Base-by-base conservation (phyloP, 2,797 vertebrate genomes). In the Mastacembelus armatus region DNA sequence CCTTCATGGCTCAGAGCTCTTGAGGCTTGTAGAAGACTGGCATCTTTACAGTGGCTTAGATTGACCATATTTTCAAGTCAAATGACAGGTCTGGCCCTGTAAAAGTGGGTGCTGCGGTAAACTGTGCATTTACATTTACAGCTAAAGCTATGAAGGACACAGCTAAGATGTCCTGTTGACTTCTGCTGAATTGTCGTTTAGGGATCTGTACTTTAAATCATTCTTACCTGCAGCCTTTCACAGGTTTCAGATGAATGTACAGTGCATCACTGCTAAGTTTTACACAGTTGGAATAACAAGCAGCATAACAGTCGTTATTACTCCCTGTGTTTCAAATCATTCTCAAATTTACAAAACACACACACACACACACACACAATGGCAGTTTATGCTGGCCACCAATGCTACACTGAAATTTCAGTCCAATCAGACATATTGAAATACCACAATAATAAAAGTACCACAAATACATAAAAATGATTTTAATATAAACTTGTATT, bases 21-120 rank as follows among this genome's bases (percentile, higher is more conserved):
- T 66, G 88, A 89, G 91, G 89, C 85, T 87, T 89, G 91, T 76
- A 92, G 91, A 88, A 71, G 89, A 86, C 71, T 94, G 93, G 91
- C 93, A 91, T 89, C 85, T 92, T 85, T 91, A 92, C 91, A 86
- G 87, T 78, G 77, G 81, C 87, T 78, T 66, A 71, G 81, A 89
- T 89, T 90, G 90, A 78, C 83, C 82, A 89, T 83, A 81, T 90
- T 93, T 93, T 88, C 78, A 86, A 84, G 85, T 89, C 88, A 86
- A 84, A 80, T 90, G 89, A 92, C 90, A 89, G 88, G 55, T 79
- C 83, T 81, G 79, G 88, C 85, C 84, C 80, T 56, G 68, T 85
- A 84, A 86, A 92, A 75, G 84, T 87, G 83, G 81, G 72, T 44
- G 19, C 78, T 81, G 74, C 35, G 89, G 83, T 88, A 82, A 92